Evolutionary conservation across 2,797 vertebrate genomes (phyloP).

Genomic region (Eupleurogrammus muticus): DNA sequence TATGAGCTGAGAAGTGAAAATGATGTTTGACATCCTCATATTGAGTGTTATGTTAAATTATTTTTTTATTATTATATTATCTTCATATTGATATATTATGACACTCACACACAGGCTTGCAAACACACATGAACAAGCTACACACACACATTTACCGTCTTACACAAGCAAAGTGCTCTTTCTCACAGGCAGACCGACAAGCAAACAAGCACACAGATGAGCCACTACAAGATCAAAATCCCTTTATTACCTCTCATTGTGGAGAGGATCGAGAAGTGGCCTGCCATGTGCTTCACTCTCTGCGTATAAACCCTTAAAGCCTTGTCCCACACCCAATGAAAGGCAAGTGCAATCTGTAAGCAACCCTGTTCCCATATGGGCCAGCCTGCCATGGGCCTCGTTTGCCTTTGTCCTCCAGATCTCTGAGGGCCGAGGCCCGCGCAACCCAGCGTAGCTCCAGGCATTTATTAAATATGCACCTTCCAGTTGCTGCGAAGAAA

Average conservation of each 20-base stretch:
- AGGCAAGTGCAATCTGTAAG: slow-evolving; percentile 85
- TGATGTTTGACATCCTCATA: slow-evolving; percentile 20
- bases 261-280: slow-evolving; percentile 75
- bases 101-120: slow-evolving; percentile 10
- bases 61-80: neutral
- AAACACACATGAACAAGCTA: slow-evolving; percentile 21
- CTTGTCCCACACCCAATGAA: slow-evolving; percentile 84
- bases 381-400: slow-evolving; percentile 87
- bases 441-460: slow-evolving; percentile 89
- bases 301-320: slow-evolving; percentile 85
- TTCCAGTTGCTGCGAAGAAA: slow-evolving; percentile 90
- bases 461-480: slow-evolving; percentile 99
- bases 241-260: slow-evolving; percentile 84
- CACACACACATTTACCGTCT: slow-evolving; percentile 32
- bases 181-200: slow-evolving; percentile 49
- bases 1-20: slow-evolving; percentile 33
- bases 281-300: slow-evolving; percentile 73
- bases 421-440: slow-evolving; percentile 88
- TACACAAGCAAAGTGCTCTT: slow-evolving; percentile 31
- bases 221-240: slow-evolving; percentile 82
- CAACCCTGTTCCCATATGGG: slow-evolving; percentile 89
- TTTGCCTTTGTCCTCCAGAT: slow-evolving; percentile 88
- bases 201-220: slow-evolving; percentile 83
- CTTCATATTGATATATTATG: neutral
- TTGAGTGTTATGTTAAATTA: neutral